Percentiles rank a stretch among this genome's conserved stretches.
These are phyloP conservation scores for Tamias sibiricus DNA, from an alignment of 2,113 vertebrate species.

Conservation along the genomic window DNA sequence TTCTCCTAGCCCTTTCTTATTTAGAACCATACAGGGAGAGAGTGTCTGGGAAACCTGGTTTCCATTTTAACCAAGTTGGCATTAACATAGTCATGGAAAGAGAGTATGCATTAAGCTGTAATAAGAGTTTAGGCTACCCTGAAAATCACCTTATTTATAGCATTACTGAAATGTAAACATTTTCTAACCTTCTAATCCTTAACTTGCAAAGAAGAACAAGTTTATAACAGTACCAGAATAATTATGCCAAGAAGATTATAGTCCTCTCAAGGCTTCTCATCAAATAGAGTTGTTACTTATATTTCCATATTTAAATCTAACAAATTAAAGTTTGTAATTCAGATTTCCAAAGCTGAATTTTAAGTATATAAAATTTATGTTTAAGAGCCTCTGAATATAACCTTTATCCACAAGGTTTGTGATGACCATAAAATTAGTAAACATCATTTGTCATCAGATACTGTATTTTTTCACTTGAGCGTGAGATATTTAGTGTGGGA, in stretches of 20 bases:
- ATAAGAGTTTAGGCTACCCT: neutral
- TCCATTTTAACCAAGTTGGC: neutral
- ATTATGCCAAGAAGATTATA: constrained; percentile 37
- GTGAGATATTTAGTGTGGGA: neutral
- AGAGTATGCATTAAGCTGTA: neutral
- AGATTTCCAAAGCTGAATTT: neutral
- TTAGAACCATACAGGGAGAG: neutral
- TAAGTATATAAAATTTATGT: neutral
- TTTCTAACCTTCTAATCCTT: neutral
- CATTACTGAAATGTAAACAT: neutral
- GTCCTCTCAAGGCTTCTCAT: neutral
- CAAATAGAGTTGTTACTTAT: neutral
- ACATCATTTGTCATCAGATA: neutral
- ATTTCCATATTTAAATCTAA: constrained; percentile 62
- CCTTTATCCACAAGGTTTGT: neutral
- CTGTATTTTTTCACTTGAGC: neutral
- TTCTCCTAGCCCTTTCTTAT: neutral
- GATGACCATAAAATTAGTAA: neutral
- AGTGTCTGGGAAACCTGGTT: neutral
- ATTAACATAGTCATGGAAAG: neutral
- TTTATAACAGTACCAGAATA: neutral
- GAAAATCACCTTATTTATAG: neutral
- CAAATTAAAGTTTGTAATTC: neutral
- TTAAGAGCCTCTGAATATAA: neutral
- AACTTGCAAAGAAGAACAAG: constrained; percentile 30